Percentiles rank a stretch among this genome's conserved stretches.
These are phyloP conservation scores for Asteroscopus sphinx DNA, from an alignment of 2,888 invertebrate genomes.

Conservation along the genomic window DNA sequence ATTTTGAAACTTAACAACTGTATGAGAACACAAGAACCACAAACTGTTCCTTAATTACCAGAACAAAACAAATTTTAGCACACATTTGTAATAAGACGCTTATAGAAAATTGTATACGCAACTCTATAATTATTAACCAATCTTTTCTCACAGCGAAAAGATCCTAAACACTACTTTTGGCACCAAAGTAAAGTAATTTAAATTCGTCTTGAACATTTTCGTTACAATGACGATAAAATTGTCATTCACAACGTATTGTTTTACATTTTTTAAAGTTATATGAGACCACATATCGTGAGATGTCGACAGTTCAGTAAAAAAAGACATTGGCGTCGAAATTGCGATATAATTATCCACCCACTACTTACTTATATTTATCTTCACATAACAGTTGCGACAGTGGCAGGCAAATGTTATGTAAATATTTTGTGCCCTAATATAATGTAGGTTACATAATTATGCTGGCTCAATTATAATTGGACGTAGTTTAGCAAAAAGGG, in stretches of 20 bases:
- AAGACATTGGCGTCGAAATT: slow-evolving; percentile 43
- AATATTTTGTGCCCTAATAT: slow-evolving; percentile 46
- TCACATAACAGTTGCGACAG: slow-evolving; percentile 46
- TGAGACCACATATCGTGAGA: slow-evolving; percentile 35
- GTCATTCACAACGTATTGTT: slow-evolving; percentile 61
- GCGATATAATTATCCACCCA: slow-evolving; percentile 47
- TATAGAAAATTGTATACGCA: slow-evolving; percentile 15
- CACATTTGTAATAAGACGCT: slow-evolving; percentile 15
- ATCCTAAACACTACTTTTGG: slow-evolving; percentile 25
- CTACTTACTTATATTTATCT: slow-evolving; percentile 32
- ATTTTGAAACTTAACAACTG: neutral
- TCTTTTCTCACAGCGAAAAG: slow-evolving; percentile 34
- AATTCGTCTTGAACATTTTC: slow-evolving; percentile 44
- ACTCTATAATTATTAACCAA: slow-evolving; percentile 46
- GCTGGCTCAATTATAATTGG: too few species aligned
- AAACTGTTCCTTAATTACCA: slow-evolving; percentile 4
- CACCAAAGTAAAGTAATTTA: slow-evolving; percentile 22
- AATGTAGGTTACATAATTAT: too few species aligned
- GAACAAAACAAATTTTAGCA: slow-evolving; percentile 9
- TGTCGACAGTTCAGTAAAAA: slow-evolving; percentile 58
- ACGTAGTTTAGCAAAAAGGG: too few species aligned
- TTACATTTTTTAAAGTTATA: slow-evolving; percentile 54
- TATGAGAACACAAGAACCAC: neutral
- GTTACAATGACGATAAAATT: slow-evolving; percentile 48
- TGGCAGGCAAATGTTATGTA: slow-evolving; percentile 42